phyloP scores from a whole-genome alignment of 2,113 vertebrate genomes.

The Perca schrenkii region DNA sequence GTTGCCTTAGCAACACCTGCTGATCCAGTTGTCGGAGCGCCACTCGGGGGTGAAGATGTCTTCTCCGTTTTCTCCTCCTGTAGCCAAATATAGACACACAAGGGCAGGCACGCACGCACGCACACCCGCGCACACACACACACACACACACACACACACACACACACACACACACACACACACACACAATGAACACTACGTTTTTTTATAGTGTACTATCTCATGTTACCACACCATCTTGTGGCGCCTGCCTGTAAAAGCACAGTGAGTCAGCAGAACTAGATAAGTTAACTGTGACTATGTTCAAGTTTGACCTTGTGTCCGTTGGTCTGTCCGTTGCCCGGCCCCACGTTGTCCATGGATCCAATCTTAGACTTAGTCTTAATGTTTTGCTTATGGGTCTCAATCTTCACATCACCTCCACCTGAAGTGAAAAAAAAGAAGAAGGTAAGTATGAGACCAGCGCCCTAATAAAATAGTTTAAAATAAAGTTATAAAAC shows the following conservation, averaged over 20 bases:
- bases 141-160: slow-evolving; percentile 19
- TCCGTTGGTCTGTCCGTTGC: slow-evolving; percentile 80
- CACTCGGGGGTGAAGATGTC: slow-evolving; percentile 80
- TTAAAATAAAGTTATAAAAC: not conserved
- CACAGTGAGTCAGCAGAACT: slow-evolving; percentile 61
- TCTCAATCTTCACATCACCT: slow-evolving; percentile 93
- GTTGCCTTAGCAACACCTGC: slow-evolving; percentile 77
- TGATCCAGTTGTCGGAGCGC: slow-evolving; percentile 75
- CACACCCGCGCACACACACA: not conserved
- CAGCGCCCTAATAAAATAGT: not conserved
- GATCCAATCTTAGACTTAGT: slow-evolving; percentile 92
- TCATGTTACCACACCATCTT: slow-evolving; percentile 51
- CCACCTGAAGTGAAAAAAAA: slow-evolving; percentile 83
- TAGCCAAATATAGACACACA: slow-evolving; percentile 46
- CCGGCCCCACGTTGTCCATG: slow-evolving; percentile 88
- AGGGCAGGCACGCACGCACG: not conserved
- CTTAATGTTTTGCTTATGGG: slow-evolving; percentile 91
- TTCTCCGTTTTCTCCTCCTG: slow-evolving; percentile 88
- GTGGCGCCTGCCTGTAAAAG: slow-evolving; percentile 40
- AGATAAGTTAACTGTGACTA: not conserved
- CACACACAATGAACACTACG: not conserved
- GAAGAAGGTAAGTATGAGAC: not conserved
- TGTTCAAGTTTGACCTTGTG: slow-evolving; percentile 86
- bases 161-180: slow-evolving; percentile 15
- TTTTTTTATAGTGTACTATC: not conserved